Conservation (phyloP, 1,140 invertebrate genomes). For the Bombyx mandarina region DNA sequence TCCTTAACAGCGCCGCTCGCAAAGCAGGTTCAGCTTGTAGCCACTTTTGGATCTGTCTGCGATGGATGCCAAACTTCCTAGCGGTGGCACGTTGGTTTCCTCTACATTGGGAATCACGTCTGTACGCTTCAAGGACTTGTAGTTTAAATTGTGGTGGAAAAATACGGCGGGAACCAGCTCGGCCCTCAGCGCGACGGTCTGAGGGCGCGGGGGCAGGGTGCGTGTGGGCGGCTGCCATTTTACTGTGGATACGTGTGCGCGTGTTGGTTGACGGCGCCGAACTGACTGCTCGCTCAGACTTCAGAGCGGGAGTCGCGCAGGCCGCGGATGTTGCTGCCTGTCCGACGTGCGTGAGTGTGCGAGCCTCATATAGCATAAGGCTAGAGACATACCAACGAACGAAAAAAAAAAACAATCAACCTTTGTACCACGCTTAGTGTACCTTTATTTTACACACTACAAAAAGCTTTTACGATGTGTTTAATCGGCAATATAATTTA, state of each 20-base stretch:
- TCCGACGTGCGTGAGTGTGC: slow-evolving; percentile 58
- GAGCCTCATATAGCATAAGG: slow-evolving; percentile 49
- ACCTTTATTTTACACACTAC: not conserved
- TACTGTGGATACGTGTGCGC: slow-evolving; percentile 39
- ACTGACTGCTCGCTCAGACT: slow-evolving; percentile 53
- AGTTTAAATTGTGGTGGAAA: slow-evolving; percentile 89
- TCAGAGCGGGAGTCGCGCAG: slow-evolving; percentile 17
- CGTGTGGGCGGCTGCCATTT: slow-evolving; percentile 56
- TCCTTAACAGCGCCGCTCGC: slow-evolving; percentile 75
- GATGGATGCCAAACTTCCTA: slow-evolving; percentile 88
- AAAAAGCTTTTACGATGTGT: too few relatives aligned
- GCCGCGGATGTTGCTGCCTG: slow-evolving; percentile 67
- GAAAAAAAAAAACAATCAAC: not conserved
- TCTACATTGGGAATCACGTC: slow-evolving; percentile 85
- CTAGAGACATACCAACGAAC: slow-evolving; percentile 14
- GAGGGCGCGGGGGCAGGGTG: slow-evolving; percentile 51
- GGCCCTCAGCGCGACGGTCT: slow-evolving; percentile 71
- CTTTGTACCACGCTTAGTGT: not conserved
- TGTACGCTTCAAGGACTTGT: slow-evolving; percentile 87
- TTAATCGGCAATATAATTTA: too few relatives aligned
- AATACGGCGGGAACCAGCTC: slow-evolving; percentile 81
- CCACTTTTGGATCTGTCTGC: slow-evolving; percentile 91
- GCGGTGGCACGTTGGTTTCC: slow-evolving; percentile 89
- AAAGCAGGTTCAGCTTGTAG: slow-evolving; percentile 84
- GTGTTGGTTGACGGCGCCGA: slow-evolving; percentile 57